Evolutionary conservation across 2,113 vertebrate species (phyloP).

Genomic region (Bombycilla garrulus): DNA sequence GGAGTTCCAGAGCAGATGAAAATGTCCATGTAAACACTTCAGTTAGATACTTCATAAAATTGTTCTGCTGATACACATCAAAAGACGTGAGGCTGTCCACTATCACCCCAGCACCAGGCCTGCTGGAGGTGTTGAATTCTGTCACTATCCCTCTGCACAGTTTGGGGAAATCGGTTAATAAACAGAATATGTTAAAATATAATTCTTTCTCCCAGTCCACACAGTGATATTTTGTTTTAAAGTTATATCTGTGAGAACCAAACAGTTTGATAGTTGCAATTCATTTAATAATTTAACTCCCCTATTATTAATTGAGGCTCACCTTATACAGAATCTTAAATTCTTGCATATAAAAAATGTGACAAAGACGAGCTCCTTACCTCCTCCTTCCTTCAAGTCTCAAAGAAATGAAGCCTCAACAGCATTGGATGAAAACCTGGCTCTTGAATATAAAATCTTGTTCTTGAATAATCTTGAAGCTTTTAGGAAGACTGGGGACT

Average conservation of each 20-base stretch:
- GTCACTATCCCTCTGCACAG: neutral
- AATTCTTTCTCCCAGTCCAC: neutral
- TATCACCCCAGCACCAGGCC: neutral
- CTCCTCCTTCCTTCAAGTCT: neutral
- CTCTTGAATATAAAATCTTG: neutral
- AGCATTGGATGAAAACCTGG: neutral
- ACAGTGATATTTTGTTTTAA: neutral
- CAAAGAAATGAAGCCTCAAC: neutral
- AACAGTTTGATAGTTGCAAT: neutral
- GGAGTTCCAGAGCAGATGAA: neutral
- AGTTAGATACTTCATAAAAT: neutral
- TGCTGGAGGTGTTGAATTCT: neutral
- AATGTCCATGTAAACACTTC: neutral
- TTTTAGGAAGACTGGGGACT: neutral
- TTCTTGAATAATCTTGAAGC: neutral
- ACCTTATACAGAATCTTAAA: neutral
- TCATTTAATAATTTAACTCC: neutral
- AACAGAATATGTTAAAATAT: neutral
- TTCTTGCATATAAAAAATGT: neutral
- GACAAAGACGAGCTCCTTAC: neutral
- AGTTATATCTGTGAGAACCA: neutral
- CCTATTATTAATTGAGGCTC: neutral
- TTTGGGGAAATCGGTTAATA: neutral
- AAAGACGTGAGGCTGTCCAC: neutral
- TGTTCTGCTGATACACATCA: neutral